Evolutionary conservation across 2,113 vertebrate genomes (phyloP).

Genomic region (Ciconia stormi): DNA sequence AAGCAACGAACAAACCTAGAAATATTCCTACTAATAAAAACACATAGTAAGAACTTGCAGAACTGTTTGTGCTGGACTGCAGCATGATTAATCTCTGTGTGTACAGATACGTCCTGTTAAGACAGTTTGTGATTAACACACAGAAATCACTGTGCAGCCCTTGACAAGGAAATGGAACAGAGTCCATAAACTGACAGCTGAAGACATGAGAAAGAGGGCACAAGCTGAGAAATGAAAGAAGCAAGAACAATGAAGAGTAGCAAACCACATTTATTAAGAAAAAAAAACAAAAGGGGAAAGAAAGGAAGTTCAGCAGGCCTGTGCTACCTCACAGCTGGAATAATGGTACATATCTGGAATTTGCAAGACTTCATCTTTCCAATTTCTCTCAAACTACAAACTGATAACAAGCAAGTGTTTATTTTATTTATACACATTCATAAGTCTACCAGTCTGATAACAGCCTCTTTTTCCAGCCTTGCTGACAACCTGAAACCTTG

Average conservation of each 20-base stretch:
- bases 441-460: neutral
- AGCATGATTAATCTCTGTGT: neutral
- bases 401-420: neutral
- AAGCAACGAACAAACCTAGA: neutral
- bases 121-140: neutral
- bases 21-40: neutral
- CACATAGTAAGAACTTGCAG: neutral
- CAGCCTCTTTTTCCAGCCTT: neutral
- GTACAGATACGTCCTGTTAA: neutral
- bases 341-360: neutral
- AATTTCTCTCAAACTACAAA: neutral
- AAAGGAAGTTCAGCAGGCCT: neutral
- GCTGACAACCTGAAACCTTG: neutral
- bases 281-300: neutral
- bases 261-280: neutral
- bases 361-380: neutral
- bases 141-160: neutral
- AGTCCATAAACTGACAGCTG: neutral
- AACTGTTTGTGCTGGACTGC: neutral
- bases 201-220: neutral
- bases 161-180: neutral
- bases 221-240: conserved; percentile 6
- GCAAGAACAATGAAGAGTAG: neutral
- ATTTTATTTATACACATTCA: neutral
- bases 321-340: neutral